Evolutionary conservation across 2,888 invertebrate genomes (phyloP), one percentile per base, ranked within the genome.

Genomic region (Netelia melanura): DNA sequence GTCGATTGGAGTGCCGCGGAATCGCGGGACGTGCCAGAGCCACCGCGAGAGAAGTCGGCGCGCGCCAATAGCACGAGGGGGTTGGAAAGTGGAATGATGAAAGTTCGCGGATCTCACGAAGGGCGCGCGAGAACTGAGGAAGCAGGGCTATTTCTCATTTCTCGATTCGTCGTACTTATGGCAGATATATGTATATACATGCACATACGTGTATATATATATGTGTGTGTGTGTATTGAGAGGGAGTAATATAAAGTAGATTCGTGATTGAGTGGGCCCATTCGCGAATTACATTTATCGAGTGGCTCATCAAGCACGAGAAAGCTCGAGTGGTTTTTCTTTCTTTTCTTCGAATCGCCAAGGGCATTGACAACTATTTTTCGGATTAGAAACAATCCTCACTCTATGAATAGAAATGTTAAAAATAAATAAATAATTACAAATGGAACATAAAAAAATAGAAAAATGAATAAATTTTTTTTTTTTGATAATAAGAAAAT

Each of bases 1-100:
- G 84, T 74, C 77, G 77, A 81, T 84, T 74, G 48, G 64, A 84
- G 81, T 84, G 74, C 78, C 61, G 56, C 67, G 74, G 62, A 54
- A 25, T 70, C 77, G 68, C 74, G 17, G 48, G 54, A 78, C 68
- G 70, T 78, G 68, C 68, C 61, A 70, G 68, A 70, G 38, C 52
- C 78, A 65, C 58, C 68, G 30, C 78, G 78, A 58, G 68, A 78
- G 9, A 43, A 71, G 17, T 43, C 25, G 38, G 10, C 68, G 52
- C 78, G 78, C 68, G 68, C 17, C 17, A 78, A 3, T 23, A 71
- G 17, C 52, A n/a, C 21, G n/a, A n/a, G 67, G 56, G 61, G 17
- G 21, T 54, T 61, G n/a, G 54, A 25, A 64, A 68, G 64, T 58
- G 79, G 11, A 70, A 72, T 44, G 78, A 48, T 48, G 23, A 58